A percentile compares a stretch with the other conserved stretches of the same genome.
These are phyloP conservation scores for Acanthacorydalis orientalis DNA, from an alignment of 2,888 invertebrate species.

Conservation along the genomic window DNA sequence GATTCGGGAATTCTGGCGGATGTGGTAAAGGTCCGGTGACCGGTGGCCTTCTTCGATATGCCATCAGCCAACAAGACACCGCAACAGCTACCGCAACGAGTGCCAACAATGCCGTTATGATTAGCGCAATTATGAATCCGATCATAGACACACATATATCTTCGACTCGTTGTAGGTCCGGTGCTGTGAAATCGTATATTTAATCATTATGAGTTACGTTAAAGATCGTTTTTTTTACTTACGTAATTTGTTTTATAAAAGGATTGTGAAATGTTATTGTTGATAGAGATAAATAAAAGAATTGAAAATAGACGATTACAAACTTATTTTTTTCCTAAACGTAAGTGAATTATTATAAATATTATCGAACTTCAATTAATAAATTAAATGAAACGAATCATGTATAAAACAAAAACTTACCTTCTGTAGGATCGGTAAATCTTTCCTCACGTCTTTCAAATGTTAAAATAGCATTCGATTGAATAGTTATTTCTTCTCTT, in stretches of 20 bases:
- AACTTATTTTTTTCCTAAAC: no score
- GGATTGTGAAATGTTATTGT: no score
- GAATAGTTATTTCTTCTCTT: slow-evolving; percentile 83
- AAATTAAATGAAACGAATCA: no score
- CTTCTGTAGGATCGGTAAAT: slow-evolving; percentile 61
- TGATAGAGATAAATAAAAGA: no score
- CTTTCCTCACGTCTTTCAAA: slow-evolving; percentile 72
- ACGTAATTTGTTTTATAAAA: no score
- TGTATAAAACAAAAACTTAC: slow-evolving; percentile 26
- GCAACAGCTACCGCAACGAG: slow-evolving; percentile 87
- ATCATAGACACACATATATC: slow-evolving; percentile 90
- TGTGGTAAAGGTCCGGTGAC: slow-evolving; percentile 81
- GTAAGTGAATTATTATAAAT: no score
- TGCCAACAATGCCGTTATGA: slow-evolving; percentile 80
- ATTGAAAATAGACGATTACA: no score
- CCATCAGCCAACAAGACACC: slow-evolving; percentile 90
- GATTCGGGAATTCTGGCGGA: slow-evolving; percentile 90
- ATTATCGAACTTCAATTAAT: no score
- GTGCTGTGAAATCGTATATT: slow-evolving; percentile 25
- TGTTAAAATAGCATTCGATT: slow-evolving; percentile 81
- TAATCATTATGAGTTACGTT: no score
- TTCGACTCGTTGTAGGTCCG: slow-evolving; percentile 41
- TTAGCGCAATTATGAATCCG: slow-evolving; percentile 79
- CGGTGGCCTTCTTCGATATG: slow-evolving; percentile 75
- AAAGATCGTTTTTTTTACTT: no score